These are phyloP conservation scores for Enteromius trimaculatus DNA, from an alignment of 2,797 vertebrate species.

Conservation along the genomic window DNA sequence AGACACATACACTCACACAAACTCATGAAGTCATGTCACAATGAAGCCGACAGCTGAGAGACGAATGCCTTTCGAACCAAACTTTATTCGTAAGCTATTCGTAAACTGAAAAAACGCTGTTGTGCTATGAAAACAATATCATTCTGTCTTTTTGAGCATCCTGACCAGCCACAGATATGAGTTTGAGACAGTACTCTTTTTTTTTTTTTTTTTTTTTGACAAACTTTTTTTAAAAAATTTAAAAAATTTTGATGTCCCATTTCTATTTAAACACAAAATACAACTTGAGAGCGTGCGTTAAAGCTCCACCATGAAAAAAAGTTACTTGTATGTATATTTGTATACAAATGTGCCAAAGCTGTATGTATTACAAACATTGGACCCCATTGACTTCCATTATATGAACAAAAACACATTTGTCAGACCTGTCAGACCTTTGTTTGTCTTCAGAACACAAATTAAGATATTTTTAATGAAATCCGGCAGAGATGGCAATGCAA, in stretches of 20 bases:
- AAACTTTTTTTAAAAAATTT: background rate
- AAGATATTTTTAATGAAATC: too few relatives aligned
- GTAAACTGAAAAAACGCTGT: background rate
- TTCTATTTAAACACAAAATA: too few relatives aligned
- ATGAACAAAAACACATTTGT: background rate
- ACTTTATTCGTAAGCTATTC: background rate
- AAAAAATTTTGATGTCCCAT: background rate
- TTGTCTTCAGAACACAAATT: too few relatives aligned
- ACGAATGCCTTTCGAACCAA: background rate
- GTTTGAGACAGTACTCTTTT: background rate
- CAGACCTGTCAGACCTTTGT: background rate
- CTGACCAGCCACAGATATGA: background rate
- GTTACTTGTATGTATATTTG: background rate
- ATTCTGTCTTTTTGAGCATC: background rate
- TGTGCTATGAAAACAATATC: background rate
- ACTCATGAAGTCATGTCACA: background rate
- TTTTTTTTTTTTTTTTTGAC: background rate
- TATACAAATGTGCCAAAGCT: background rate
- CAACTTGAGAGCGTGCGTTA: background rate
- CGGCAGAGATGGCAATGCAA: too few relatives aligned
- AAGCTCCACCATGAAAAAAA: background rate
- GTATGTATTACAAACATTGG: background rate
- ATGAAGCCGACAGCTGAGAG: background rate
- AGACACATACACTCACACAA: background rate
- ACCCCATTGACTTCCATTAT: background rate